phyloP scores from a whole-genome alignment of 2,113 vertebrate species.

The Grus americana region DNA sequence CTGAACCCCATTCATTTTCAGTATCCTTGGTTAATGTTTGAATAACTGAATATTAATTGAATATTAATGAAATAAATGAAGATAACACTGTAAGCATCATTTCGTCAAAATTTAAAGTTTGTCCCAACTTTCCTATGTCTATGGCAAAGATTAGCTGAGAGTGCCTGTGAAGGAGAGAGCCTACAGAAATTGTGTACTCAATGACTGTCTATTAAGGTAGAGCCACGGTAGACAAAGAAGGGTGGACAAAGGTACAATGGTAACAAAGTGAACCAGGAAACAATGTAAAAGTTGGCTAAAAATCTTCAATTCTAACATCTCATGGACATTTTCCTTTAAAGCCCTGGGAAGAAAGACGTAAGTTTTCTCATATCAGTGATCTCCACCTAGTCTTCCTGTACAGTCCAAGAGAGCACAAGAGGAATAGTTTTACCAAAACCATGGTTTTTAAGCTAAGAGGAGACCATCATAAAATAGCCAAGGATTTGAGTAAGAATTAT shows the following conservation, averaged over 20 bases:
- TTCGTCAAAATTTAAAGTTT: not conserved
- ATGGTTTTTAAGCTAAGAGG: not conserved
- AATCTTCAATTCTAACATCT: not conserved
- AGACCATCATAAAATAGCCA: not conserved
- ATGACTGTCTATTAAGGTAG: not conserved
- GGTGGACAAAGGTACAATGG: not conserved
- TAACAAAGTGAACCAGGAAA: not conserved
- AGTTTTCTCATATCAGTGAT: not conserved
- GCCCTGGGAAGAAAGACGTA: not conserved
- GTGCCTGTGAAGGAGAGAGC: not conserved
- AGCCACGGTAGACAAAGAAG: not conserved
- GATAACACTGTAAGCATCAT: not conserved
- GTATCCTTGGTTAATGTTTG: not conserved
- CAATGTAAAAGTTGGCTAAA: not conserved
- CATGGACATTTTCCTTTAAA: constrained; percentile 19
- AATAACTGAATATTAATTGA: not conserved
- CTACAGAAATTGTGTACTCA: not conserved
- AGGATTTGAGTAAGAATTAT: not conserved
- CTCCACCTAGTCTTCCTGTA: constrained; percentile 27
- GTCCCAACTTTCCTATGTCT: not conserved
- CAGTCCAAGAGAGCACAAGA: constrained; percentile 15
- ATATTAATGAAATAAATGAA: not conserved
- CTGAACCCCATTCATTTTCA: not conserved
- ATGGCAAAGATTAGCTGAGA: not conserved
- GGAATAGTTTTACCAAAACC: not conserved